Conservation (phyloP, 2,888 invertebrate species). For the Marronus borbonicus region DNA sequence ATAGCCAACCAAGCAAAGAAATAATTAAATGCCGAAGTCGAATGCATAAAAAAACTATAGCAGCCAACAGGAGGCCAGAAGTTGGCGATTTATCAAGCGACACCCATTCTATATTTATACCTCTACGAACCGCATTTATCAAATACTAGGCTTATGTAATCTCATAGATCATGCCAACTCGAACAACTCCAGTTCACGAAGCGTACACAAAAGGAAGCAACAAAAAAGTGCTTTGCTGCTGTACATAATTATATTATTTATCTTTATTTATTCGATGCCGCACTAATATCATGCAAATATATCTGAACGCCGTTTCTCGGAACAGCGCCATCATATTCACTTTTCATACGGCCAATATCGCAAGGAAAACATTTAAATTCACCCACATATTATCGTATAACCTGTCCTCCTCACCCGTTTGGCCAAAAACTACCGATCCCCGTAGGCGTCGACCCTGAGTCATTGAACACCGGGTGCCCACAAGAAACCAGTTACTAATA, state of each 20-base stretch:
- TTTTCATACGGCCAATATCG: not conserved
- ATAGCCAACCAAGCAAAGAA: too few relatives aligned
- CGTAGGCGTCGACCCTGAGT: constrained; percentile 30
- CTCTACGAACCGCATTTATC: too few relatives aligned
- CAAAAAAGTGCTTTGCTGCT: not conserved
- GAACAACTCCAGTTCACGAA: not conserved
- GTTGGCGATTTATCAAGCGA: too few relatives aligned
- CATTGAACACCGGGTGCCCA: constrained; percentile 29
- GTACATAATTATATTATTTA: not conserved
- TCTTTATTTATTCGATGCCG: not conserved
- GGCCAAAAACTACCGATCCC: constrained; percentile 15
- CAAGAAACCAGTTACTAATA: constrained; percentile 10
- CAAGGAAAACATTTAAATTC: constrained; percentile 11
- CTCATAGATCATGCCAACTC: not conserved
- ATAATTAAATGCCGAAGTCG: too few relatives aligned
- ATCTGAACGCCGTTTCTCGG: not conserved
- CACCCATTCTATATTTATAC: too few relatives aligned
- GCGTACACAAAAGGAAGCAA: not conserved
- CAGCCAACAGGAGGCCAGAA: too few relatives aligned
- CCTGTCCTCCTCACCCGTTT: not conserved
- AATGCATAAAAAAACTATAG: too few relatives aligned
- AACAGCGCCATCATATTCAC: not conserved
- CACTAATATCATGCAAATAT: not conserved
- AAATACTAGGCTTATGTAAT: not conserved
- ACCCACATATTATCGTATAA: constrained; percentile 33